Percentiles rank a stretch among this genome's conserved stretches.
Evolutionary conservation across 2,797 vertebrate species (phyloP).

Genomic region (Squalus acanthias): DNA sequence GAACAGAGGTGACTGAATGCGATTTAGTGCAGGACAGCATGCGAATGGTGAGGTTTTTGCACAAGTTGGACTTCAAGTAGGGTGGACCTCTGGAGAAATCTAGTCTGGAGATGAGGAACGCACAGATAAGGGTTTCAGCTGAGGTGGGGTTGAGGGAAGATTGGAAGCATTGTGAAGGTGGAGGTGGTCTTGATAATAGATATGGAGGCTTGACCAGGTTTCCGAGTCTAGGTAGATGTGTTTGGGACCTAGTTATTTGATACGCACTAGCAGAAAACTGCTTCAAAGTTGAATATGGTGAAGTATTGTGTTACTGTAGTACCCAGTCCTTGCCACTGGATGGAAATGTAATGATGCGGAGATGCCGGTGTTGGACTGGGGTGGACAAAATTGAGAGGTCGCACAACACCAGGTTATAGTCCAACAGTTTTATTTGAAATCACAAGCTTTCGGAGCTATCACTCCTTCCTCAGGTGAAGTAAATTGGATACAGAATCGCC

Average conservation of each 20-base stretch:
- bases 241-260: background rate
- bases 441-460: too few relatives aligned
- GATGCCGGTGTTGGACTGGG: too few relatives aligned
- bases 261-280: background rate
- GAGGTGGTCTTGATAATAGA: background rate
- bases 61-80: too few relatives aligned
- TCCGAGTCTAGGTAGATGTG: background rate
- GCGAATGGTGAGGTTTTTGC: background rate
- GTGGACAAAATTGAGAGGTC: too few relatives aligned
- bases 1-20: background rate
- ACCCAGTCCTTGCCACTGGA: background rate
- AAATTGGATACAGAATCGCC: too few relatives aligned
- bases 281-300: background rate
- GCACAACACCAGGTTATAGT: too few relatives aligned
- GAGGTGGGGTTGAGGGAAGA: background rate
- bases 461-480: too few relatives aligned
- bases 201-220: background rate
- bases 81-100: background rate
- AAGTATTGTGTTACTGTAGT: background rate
- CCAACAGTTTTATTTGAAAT: too few relatives aligned
- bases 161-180: background rate
- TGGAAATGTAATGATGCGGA: slow-evolving; percentile 10
- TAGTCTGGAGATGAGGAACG: background rate
- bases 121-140: background rate
- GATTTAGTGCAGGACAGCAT: background rate